Conservation (phyloP, 2,113 vertebrate genomes). For the Eupsittula cactorum region DNA sequence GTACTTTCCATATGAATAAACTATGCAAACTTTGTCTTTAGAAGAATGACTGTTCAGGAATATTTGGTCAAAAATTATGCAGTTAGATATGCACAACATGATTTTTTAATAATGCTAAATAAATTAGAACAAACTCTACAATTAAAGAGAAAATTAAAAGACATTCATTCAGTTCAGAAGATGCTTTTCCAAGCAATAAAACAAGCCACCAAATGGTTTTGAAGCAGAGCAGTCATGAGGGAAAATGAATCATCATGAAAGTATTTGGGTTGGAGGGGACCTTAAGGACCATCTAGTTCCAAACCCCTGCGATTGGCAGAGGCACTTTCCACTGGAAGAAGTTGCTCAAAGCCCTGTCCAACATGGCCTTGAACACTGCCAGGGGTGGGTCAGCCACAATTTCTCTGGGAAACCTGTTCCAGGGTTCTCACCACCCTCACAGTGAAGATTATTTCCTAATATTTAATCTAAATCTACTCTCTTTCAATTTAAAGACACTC, state of each 20-base stretch:
- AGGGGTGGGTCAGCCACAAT: background rate
- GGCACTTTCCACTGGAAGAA: background rate
- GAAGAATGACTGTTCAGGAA: background rate
- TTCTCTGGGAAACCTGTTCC: background rate
- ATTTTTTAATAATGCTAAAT: background rate
- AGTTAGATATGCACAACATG: background rate
- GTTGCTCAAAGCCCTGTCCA: background rate
- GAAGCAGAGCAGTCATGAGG: background rate
- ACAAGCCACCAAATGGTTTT: background rate
- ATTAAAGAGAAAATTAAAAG: background rate
- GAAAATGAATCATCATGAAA: background rate
- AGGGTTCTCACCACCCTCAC: background rate
- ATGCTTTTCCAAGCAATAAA: background rate
- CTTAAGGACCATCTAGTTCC: background rate
- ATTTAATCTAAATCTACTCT: background rate
- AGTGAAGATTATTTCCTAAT: background rate
- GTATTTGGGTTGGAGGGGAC: background rate
- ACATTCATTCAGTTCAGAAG: background rate
- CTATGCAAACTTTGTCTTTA: background rate
- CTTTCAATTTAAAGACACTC: background rate
- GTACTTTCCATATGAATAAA: background rate
- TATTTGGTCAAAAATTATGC: background rate
- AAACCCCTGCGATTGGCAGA: background rate
- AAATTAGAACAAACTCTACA: background rate
- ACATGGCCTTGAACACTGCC: background rate